Base-by-base conservation (phyloP, 2,797 vertebrate species). In the Esox lucius region DNA sequence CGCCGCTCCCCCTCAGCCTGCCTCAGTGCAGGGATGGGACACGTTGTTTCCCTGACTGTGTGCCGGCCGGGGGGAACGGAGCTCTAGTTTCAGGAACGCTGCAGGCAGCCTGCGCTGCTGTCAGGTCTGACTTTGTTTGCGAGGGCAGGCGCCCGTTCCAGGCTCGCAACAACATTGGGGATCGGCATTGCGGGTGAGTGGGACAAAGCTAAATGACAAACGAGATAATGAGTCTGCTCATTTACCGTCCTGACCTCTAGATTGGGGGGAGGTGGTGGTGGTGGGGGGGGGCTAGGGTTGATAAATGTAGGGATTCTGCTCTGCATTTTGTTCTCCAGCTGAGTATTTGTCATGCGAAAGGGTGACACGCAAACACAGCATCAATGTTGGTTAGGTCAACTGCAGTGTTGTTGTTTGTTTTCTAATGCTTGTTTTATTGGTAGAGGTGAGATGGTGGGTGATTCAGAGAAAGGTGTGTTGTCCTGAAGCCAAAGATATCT, bases 31-130 rank as follows among this genome's bases (percentile, higher is more conserved):
- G 76, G 79, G 51, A 17, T 53, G 78, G 77, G 71, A 56, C 42
- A 11, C 46, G 56, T 74, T 16, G 33, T 22, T 22, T 72, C 82
- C 85, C 78, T 84, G 83, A 78, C 65, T 75, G 83, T 83, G 83
- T 86, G 80, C 84, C 69, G 81, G 35, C 35, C 7, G n/a, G 35
- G 84, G 85, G 90, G 91, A 87, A 89, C 83, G 87, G 90, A 80
- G 84, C 86, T 94, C 91, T 89, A 81, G 92, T 94, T 94, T 94
- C 94, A 91, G 89, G 92, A 81, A 85, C 86, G 87, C 89, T 90
- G 84, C 74, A 83, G 89, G 87, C 90, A 64, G 66, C 80, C 80
- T 82, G 79, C 68, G 46, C 74, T 85, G 90, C 87, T 84, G 87
- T 82, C 83, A 74, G 81, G 84, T 80, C 83, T 77, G 79, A 91